phyloP scores from a whole-genome alignment of 2,797 vertebrate genomes.

The Sebastes taczanowskii region DNA sequence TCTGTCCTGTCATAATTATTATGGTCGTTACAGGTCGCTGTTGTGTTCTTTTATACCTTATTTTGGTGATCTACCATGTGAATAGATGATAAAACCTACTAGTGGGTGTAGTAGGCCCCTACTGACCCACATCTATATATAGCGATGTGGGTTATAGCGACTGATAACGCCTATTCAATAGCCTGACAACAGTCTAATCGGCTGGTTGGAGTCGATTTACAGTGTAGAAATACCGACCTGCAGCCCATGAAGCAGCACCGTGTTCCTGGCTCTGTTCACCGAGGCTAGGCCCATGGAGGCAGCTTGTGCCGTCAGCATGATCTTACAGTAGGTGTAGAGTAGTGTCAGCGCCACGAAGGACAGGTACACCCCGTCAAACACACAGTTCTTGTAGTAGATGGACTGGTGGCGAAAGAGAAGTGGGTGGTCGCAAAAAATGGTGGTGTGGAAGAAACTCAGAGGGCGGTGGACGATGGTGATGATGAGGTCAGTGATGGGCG shows the following conservation, averaged over 20 bases:
- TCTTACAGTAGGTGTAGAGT: conserved; percentile 84
- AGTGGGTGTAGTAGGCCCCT: too few species aligned
- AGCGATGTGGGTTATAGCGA: too few species aligned
- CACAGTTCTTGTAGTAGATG: conserved; percentile 84
- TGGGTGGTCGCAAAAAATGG: conserved; percentile 82
- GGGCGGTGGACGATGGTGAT: conserved; percentile 73
- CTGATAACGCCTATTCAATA: too few species aligned
- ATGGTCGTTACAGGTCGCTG: too few species aligned
- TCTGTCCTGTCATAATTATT: too few species aligned
- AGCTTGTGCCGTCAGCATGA: conserved; percentile 77
- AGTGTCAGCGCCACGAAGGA: conserved; percentile 80
- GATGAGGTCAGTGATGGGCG: conserved; percentile 79
- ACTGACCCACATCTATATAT: too few species aligned
- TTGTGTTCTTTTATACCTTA: too few species aligned
- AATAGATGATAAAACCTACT: too few species aligned
- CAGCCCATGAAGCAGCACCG: conserved; percentile 80
- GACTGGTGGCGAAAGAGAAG: conserved; percentile 76
- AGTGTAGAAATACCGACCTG: conserved; percentile 55
- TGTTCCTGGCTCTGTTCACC: conserved; percentile 79
- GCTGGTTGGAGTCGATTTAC: not conserved
- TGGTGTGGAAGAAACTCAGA: conserved; percentile 55
- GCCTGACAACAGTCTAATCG: not conserved
- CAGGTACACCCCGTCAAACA: conserved; percentile 80
- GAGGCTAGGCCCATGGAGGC: conserved; percentile 75
- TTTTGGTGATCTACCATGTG: too few species aligned